Evolutionary conservation across 2,888 invertebrate species (phyloP).

Genomic region (Cacoxenus indagator): DNA sequence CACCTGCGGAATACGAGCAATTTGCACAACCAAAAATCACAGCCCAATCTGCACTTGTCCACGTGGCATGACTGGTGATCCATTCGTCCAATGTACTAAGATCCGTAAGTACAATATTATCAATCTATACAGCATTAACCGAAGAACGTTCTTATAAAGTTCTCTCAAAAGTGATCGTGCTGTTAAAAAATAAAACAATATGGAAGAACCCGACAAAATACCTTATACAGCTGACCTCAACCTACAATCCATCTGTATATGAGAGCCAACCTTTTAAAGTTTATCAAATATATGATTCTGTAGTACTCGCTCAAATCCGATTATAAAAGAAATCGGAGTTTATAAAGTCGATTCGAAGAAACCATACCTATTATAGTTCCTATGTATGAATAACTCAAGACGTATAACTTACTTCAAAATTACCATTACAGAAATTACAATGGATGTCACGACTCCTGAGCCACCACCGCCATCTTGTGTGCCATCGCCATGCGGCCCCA

Average conservation of each 20-base stretch:
- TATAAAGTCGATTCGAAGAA: not conserved
- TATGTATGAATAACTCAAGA: not conserved
- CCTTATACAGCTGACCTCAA: no score
- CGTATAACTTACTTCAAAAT: no score
- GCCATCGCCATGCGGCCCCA: conserved; percentile 88
- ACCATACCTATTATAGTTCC: not conserved
- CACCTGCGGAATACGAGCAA: conserved; percentile 87
- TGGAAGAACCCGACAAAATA: no score
- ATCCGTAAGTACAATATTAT: conserved; percentile 75
- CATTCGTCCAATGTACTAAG: conserved; percentile 82
- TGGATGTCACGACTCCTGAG: conserved; percentile 51
- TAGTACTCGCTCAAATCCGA: no score
- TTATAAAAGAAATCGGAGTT: no score
- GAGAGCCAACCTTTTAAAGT: no score
- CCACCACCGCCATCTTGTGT: conserved; percentile 80
- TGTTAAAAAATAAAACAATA: not conserved
- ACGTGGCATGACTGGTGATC: conserved; percentile 87
- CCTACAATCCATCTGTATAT: no score
- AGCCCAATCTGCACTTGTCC: conserved; percentile 91
- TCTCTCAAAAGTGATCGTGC: no score
- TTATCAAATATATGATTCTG: no score
- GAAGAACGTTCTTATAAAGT: no score
- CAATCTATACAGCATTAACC: no score
- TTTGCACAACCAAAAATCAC: conserved; percentile 86
- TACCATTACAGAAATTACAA: conserved; percentile 42